These are phyloP conservation scores for Brachionus plicatilis DNA, from an alignment of 1,140 invertebrate genomes.

Conservation along the genomic window DNA sequence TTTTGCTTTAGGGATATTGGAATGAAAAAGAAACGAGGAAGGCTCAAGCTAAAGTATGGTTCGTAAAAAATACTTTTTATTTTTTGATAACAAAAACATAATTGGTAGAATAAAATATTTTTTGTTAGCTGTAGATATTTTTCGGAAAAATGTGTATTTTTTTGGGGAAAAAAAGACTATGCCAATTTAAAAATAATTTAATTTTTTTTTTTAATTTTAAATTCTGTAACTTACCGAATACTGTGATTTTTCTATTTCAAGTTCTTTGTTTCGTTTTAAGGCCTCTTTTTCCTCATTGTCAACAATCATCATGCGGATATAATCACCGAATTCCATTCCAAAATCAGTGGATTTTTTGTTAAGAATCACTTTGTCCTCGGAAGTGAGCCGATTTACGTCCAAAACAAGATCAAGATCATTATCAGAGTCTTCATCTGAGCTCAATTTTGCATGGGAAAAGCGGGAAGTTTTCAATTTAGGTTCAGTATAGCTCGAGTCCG, in stretches of 20 bases:
- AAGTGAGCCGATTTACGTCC: neutral
- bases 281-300: slow-evolving; percentile 15
- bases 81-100: too few relatives aligned
- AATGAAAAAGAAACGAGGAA: too few relatives aligned
- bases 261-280: slow-evolving; percentile 4
- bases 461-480: neutral
- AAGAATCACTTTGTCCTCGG: neutral
- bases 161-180: too few relatives aligned
- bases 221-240: neutral
- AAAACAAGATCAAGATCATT: slow-evolving; percentile 30
- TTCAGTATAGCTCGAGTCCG: neutral
- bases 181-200: neutral
- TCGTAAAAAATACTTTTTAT: too few relatives aligned
- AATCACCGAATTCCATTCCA: slow-evolving; percentile 32
- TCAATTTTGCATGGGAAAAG: neutral
- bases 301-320: neutral
- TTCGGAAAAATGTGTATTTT: too few relatives aligned
- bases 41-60: too few relatives aligned
- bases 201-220: too few relatives aligned
- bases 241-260: neutral
- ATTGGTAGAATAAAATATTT: too few relatives aligned
- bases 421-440: neutral
- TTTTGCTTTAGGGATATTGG: too few relatives aligned
- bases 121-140: too few relatives aligned
- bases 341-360: slow-evolving; percentile 28